A percentile compares a stretch with the other conserved stretches of the same genome.
phyloP scores from a whole-genome alignment of 2,888 invertebrate genomes.

The Brachycybe producta region DNA sequence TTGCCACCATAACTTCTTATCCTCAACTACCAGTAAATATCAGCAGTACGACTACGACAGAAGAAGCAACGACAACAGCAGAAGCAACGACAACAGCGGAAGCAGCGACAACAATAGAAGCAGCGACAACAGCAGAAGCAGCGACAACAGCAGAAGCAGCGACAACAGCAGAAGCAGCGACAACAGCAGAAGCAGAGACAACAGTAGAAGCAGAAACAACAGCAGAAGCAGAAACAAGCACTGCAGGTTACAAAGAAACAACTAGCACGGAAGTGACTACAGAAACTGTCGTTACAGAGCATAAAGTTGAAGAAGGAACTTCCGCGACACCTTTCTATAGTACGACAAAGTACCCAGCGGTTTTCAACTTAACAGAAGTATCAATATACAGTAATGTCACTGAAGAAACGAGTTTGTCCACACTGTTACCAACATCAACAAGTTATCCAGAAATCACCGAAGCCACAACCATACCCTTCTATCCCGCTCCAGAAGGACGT shows the following conservation, averaged over 20 bases:
- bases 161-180: background rate
- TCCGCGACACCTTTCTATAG: constrained; percentile 2
- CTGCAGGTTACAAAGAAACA: background rate
- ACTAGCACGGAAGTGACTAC: background rate
- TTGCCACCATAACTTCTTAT: background rate
- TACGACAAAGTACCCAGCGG: constrained; percentile 1
- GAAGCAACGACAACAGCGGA: background rate
- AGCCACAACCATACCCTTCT: background rate
- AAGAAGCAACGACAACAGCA: background rate
- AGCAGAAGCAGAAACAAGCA: background rate
- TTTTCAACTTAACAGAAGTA: constrained; percentile 2
- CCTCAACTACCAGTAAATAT: background rate
- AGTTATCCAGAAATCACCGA: constrained; percentile 7
- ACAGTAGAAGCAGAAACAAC: background rate
- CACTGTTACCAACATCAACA: background rate
- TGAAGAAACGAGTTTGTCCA: constrained; percentile 6
- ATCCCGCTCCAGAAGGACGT: constrained; percentile 7
- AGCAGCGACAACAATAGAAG: background rate
- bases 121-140: background rate
- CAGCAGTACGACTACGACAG: background rate
- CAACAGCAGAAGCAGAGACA: background rate
- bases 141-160: background rate
- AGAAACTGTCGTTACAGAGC: background rate
- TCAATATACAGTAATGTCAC: background rate
- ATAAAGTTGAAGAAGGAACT: constrained; percentile 1